Conservation (phyloP, 2,797 vertebrate genomes). For the Sebastes flavidus region DNA sequence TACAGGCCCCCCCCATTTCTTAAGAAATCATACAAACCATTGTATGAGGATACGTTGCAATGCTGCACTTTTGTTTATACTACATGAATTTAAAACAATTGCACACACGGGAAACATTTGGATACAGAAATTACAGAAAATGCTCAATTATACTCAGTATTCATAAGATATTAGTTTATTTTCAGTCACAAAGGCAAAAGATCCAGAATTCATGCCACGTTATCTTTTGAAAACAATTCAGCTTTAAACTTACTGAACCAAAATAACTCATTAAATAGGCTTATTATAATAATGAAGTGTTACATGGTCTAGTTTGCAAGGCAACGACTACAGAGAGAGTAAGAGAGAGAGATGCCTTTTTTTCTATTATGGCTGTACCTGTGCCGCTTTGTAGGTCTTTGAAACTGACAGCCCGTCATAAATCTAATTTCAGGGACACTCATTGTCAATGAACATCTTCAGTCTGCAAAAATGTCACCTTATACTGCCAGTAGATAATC, state of each 20-base stretch:
- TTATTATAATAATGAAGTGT: slow-evolving; percentile 11
- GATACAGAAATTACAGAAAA: not conserved
- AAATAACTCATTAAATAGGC: not conserved
- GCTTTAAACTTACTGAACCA: slow-evolving; percentile 12
- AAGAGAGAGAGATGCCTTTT: not conserved
- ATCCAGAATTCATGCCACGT: not conserved
- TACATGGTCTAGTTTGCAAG: slow-evolving; percentile 20
- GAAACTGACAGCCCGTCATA: slow-evolving; percentile 68
- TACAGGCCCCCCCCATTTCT: no score
- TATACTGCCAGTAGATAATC: slow-evolving; percentile 60
- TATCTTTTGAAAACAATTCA: not conserved
- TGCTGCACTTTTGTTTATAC: not conserved
- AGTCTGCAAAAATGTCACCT: slow-evolving; percentile 61
- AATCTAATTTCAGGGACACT: slow-evolving; percentile 72
- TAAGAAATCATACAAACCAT: no score
- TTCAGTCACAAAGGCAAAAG: not conserved
- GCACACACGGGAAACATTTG: not conserved
- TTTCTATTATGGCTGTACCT: slow-evolving; percentile 21
- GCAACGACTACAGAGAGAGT: slow-evolving; percentile 18
- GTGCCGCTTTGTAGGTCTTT: slow-evolving; percentile 45
- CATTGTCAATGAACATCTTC: slow-evolving; percentile 62
- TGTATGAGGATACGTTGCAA: not conserved
- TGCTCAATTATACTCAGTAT: not conserved
- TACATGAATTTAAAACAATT: not conserved
- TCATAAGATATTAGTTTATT: not conserved